Evolutionary conservation across 2,888 invertebrate genomes (phyloP).

Genomic region (Chromoteleia sp.): DNA sequence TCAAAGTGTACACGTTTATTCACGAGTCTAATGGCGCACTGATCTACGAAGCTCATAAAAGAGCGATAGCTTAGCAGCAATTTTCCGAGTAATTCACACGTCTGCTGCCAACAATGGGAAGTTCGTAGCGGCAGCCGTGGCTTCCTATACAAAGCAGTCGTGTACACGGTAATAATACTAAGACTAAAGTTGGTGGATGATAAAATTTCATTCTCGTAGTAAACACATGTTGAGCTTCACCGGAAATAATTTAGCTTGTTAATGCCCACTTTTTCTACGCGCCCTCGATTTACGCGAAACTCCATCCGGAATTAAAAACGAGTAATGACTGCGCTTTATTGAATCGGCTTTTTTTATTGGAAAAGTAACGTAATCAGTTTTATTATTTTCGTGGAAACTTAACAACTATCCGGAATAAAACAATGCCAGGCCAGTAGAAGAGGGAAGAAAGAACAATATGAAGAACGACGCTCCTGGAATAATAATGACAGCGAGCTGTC

Average conservation of each 20-base stretch:
- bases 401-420: conserved; percentile 37
- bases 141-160: conserved; percentile 47
- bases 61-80: conserved; percentile 72
- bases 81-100: conserved; percentile 64
- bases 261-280: conserved; percentile 16
- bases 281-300: background rate
- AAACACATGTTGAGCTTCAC: conserved; percentile 43
- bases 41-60: conserved; percentile 71
- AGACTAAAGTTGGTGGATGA: conserved; percentile 44
- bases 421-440: conserved; percentile 19
- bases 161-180: conserved; percentile 54
- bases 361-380: conserved; percentile 42
- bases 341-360: conserved; percentile 30
- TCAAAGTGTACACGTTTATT: conserved; percentile 47
- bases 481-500: conserved; percentile 29
- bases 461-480: conserved; percentile 35
- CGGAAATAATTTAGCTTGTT: conserved; percentile 40
- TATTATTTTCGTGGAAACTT: conserved; percentile 26
- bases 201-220: conserved; percentile 50
- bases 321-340: conserved; percentile 7
- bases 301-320: conserved; percentile 9
- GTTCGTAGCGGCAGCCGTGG: conserved; percentile 46
- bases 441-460: conserved; percentile 37
- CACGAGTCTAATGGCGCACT: conserved; percentile 28
- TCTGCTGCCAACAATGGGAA: conserved; percentile 55